phyloP scores from a whole-genome alignment of 2,797 vertebrate species.

The Chelonia mydas region DNA sequence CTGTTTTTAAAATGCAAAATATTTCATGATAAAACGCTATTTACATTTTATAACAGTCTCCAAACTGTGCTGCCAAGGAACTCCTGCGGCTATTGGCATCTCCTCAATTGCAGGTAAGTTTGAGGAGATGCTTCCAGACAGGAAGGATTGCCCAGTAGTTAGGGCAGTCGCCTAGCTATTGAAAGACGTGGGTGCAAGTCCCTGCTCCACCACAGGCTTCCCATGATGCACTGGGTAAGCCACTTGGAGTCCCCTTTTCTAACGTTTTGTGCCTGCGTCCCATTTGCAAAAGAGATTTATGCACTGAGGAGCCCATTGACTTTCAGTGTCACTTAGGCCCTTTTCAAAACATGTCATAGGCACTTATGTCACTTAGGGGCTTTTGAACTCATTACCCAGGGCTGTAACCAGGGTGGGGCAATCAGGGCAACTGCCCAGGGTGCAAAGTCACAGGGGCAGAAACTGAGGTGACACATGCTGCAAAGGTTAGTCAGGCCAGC shows the following conservation, averaged over 20 bases:
- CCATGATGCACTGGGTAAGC: not conserved
- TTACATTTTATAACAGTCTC: conserved; percentile 56
- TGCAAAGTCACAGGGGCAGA: too few species aligned
- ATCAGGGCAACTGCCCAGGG: too few species aligned
- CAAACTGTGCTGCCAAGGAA: not conserved
- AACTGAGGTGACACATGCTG: too few species aligned
- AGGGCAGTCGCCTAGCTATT: not conserved
- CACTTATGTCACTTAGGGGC: not conserved
- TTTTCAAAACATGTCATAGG: not conserved
- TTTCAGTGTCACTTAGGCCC: not conserved
- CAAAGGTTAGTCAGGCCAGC: too few species aligned
- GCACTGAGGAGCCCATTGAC: not conserved
- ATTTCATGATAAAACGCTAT: conserved; percentile 60
- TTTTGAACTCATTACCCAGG: not conserved
- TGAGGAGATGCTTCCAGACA: not conserved
- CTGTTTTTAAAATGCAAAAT: conserved; percentile 69
- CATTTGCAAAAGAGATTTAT: not conserved
- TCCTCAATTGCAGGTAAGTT: not conserved
- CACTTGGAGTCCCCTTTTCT: not conserved
- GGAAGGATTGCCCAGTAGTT: not conserved
- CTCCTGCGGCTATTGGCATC: not conserved
- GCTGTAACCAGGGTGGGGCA: too few species aligned
- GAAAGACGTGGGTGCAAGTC: not conserved
- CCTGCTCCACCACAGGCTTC: not conserved
- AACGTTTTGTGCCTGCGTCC: not conserved